These are phyloP conservation scores for Anthonomus grandis DNA, from an alignment of 1,140 invertebrate species.

Conservation along the genomic window DNA sequence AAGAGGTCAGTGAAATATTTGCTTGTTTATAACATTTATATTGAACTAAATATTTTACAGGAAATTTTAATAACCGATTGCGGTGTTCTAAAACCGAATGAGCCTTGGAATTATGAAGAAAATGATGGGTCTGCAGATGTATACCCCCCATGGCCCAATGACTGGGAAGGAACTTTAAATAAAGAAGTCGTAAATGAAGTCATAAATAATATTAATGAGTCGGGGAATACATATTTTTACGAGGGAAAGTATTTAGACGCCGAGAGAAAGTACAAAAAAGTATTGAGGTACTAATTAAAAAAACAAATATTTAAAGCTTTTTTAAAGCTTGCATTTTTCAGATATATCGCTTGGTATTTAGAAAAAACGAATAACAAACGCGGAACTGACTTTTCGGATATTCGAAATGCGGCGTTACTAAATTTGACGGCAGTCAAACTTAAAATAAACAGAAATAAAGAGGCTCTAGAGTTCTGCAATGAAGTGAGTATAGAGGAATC, in stretches of 20 bases:
- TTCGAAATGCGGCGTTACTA: slow-evolving; percentile 53
- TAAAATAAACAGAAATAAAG: slow-evolving; percentile 59
- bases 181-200: slow-evolving; percentile 36
- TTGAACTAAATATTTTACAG: not conserved
- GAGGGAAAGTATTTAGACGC: slow-evolving; percentile 60
- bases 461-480: slow-evolving; percentile 60
- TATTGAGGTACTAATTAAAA: slow-evolving; percentile 46
- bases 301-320: not conserved
- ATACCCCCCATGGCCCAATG: slow-evolving; percentile 71
- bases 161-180: slow-evolving; percentile 55
- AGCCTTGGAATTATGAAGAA: slow-evolving; percentile 65
- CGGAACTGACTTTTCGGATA: slow-evolving; percentile 31
- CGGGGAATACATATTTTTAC: slow-evolving; percentile 68
- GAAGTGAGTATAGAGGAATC: slow-evolving; percentile 51
- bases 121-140: slow-evolving; percentile 66
- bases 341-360: slow-evolving; percentile 61
- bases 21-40: not conserved
- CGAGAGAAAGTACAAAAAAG: slow-evolving; percentile 71
- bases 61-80: slow-evolving; percentile 49
- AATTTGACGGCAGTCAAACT: slow-evolving; percentile 70
- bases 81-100: slow-evolving; percentile 62
- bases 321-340: not conserved
- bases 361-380: slow-evolving; percentile 41
- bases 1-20: slow-evolving; percentile 50
- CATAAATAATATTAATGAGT: slow-evolving; percentile 62